These are phyloP conservation scores for Cololabis saira DNA, from an alignment of 2,113 vertebrate genomes.

Conservation along the genomic window DNA sequence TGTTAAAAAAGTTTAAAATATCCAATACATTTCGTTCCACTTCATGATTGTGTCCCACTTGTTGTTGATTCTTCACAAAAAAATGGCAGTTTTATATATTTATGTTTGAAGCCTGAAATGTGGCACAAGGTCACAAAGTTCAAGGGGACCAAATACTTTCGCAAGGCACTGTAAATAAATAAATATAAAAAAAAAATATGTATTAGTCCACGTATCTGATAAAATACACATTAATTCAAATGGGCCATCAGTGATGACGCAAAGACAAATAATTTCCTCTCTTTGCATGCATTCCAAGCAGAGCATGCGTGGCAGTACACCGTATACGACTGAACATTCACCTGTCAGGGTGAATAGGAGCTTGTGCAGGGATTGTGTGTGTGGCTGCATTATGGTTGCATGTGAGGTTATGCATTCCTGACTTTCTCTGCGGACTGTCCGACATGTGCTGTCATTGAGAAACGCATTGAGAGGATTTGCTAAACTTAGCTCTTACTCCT, in stretches of 20 bases:
- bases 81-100: too few species aligned
- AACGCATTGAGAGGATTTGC: constrained; percentile 78
- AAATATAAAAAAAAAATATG: too few species aligned
- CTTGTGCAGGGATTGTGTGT: constrained; percentile 18
- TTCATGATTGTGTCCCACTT: too few species aligned
- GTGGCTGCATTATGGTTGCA: constrained; percentile 17
- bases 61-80: too few species aligned
- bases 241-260: neutral
- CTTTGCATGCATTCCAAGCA: constrained; percentile 9
- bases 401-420: constrained; percentile 47
- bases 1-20: too few species aligned
- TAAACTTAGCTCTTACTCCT: constrained; percentile 77
- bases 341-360: constrained; percentile 8
- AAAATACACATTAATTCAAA: neutral
- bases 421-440: constrained; percentile 57
- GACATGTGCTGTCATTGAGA: constrained; percentile 76
- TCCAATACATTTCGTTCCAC: too few species aligned
- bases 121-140: too few species aligned
- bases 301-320: constrained; percentile 1
- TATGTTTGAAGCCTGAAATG: too few species aligned
- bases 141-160: too few species aligned
- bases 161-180: too few species aligned
- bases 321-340: neutral
- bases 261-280: neutral
- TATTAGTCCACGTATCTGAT: too few species aligned